phyloP scores from a whole-genome alignment of 2,113 vertebrate species.

The Trinectes maculatus region DNA sequence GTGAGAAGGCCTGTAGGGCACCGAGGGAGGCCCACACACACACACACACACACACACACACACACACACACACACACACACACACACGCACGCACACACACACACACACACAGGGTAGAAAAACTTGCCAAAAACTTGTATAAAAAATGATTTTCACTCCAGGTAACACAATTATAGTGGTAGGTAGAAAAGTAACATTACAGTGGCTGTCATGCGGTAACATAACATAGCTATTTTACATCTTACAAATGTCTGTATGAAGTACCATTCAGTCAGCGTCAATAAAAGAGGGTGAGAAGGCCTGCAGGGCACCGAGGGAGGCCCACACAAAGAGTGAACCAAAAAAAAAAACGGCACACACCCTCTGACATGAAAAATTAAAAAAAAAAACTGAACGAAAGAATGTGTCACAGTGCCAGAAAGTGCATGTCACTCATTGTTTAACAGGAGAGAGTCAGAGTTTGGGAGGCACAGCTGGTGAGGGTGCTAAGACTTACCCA shows the following conservation, averaged over 20 bases:
- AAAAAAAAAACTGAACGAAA: conserved; percentile 1
- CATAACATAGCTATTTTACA: background rate
- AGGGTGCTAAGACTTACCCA: conserved; percentile 52
- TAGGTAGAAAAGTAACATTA: background rate
- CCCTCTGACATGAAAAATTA: background rate
- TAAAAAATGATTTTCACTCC: background rate
- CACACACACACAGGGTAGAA: no score
- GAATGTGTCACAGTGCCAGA: conserved; percentile 49
- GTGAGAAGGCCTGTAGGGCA: conserved; percentile 37
- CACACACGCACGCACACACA: background rate
- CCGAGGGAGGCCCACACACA: background rate
- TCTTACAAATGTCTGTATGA: background rate
- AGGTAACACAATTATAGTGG: background rate
- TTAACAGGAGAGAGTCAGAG: conserved; percentile 29
- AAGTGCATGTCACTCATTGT: conserved; percentile 45
- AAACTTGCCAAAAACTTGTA: background rate
- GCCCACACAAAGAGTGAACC: background rate
- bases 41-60: no score
- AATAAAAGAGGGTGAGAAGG: conserved; percentile 20
- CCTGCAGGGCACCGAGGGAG: conserved; percentile 31
- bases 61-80: conserved; percentile 38
- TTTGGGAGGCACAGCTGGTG: conserved; percentile 31
- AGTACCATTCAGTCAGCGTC: background rate
- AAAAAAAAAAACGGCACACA: background rate
- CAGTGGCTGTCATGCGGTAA: background rate